A percentile compares a stretch with the other conserved stretches of the same genome.
phyloP scores from a whole-genome alignment of 64 coral and sea anemone genomes.

The Astreopora myriophthalma region DNA sequence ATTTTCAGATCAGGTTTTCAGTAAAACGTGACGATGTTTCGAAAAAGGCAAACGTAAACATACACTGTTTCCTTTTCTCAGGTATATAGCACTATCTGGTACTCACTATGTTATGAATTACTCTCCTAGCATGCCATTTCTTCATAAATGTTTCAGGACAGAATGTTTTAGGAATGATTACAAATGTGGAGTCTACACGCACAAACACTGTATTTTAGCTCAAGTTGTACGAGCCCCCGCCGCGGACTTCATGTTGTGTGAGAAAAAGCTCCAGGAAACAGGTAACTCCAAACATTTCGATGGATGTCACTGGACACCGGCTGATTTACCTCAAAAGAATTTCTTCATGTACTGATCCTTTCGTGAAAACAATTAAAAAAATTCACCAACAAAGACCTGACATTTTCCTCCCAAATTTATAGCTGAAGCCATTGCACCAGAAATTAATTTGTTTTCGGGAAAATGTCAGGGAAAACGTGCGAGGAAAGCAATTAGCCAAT shows the following conservation, averaged over 20 bases:
- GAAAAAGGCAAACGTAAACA: no score
- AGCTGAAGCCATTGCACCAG: background rate
- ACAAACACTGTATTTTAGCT: background rate
- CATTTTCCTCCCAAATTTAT: background rate
- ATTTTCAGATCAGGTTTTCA: no score
- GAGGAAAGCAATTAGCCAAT: background rate
- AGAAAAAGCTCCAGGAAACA: background rate
- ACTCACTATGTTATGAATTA: no score
- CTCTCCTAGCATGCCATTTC: no score
- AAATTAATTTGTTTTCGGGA: slow-evolving; percentile 23
- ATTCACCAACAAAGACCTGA: background rate
- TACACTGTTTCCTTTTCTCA: no score
- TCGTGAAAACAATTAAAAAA: background rate
- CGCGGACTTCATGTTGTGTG: background rate
- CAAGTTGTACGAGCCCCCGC: background rate
- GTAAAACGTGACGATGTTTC: no score
- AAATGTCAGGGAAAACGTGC: background rate
- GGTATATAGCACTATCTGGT: no score
- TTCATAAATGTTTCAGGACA: background rate
- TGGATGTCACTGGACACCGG: background rate
- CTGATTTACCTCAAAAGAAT: background rate
- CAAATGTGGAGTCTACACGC: background rate
- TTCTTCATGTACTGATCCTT: background rate
- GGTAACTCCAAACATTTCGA: background rate
- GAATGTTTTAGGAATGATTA: background rate